Conservation (phyloP, 2,888 invertebrate species). For the Cheilosia variabilis region DNA sequence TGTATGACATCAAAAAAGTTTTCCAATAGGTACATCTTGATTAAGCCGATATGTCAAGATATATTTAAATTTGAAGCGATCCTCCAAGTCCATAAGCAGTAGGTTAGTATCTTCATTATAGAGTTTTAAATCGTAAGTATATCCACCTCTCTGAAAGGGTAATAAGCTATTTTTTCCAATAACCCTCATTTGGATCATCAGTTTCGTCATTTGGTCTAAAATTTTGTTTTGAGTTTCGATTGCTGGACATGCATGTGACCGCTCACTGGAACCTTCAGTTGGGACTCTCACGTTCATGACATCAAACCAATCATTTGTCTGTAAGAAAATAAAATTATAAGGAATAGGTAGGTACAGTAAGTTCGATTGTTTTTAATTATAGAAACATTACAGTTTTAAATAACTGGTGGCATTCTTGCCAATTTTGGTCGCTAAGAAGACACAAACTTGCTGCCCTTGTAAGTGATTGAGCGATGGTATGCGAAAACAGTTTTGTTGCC, state of each 20-base stretch:
- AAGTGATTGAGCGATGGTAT: slow-evolving; percentile 54
- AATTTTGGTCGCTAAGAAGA: slow-evolving; percentile 36
- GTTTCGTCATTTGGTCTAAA: slow-evolving; percentile 48
- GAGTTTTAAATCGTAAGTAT: too few species aligned
- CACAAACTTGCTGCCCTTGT: slow-evolving; percentile 61
- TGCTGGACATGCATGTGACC: slow-evolving; percentile 45
- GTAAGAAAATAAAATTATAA: too few species aligned
- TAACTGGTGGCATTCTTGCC: slow-evolving; percentile 27
- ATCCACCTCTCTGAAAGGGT: slow-evolving; percentile 23
- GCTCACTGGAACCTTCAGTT: too few species aligned
- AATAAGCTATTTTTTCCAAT: slow-evolving; percentile 24
- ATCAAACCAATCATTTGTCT: too few species aligned
- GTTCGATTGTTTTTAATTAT: too few species aligned
- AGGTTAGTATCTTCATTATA: too few species aligned
- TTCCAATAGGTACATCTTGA: slow-evolving; percentile 1
- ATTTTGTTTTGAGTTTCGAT: slow-evolving; percentile 52
- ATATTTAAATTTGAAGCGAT: too few species aligned
- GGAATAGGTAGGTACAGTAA: neutral
- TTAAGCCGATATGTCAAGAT: slow-evolving; percentile 54
- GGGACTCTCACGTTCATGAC: slow-evolving; percentile 39
- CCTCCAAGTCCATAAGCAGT: too few species aligned
- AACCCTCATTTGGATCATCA: slow-evolving; percentile 52
- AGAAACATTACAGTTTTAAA: slow-evolving; percentile 6
- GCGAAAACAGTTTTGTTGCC: slow-evolving; percentile 69
- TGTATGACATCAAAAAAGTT: too few species aligned